Conservation (phyloP, 2,113 vertebrate species). For the Phyllostomus hastatus region DNA sequence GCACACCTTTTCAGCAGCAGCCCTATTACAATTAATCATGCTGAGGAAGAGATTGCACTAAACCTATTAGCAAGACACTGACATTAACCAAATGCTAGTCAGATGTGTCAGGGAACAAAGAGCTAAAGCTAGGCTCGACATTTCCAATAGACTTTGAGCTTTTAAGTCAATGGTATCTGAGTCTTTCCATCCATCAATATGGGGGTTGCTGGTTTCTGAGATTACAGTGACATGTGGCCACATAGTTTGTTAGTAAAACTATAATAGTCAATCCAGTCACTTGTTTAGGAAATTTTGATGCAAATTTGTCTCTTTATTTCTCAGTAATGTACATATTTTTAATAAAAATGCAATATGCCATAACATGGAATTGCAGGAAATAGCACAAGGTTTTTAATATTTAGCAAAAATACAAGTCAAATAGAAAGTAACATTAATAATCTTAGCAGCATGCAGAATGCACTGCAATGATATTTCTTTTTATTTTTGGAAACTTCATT, state of each 20-base stretch:
- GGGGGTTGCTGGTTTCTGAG: not conserved
- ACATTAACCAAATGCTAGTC: slow-evolving; percentile 74
- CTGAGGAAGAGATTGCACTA: slow-evolving; percentile 68
- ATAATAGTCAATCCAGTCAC: not conserved
- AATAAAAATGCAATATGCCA: not conserved
- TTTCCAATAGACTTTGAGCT: slow-evolving; percentile 65
- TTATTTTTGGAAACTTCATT: not conserved
- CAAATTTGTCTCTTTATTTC: not conserved
- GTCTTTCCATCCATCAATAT: slow-evolving; percentile 46
- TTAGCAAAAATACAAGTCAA: not conserved
- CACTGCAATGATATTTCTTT: not conserved
- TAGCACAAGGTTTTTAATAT: not conserved
- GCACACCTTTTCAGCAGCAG: slow-evolving; percentile 70
- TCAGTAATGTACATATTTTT: not conserved
- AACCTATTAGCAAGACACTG: slow-evolving; percentile 69
- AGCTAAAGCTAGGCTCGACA: slow-evolving; percentile 26
- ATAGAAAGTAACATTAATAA: not conserved
- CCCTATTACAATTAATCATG: slow-evolving; percentile 74
- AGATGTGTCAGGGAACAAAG: slow-evolving; percentile 67
- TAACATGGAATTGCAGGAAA: not conserved
- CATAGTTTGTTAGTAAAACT: not conserved
- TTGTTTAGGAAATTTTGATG: not conserved
- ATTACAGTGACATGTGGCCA: not conserved
- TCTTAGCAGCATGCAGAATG: not conserved
- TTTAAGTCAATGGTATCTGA: slow-evolving; percentile 61